A percentile compares a stretch with the other conserved stretches of the same genome.
phyloP scores from a whole-genome alignment of 2,797 vertebrate species.

The Pseudochirops corinnae region DNA sequence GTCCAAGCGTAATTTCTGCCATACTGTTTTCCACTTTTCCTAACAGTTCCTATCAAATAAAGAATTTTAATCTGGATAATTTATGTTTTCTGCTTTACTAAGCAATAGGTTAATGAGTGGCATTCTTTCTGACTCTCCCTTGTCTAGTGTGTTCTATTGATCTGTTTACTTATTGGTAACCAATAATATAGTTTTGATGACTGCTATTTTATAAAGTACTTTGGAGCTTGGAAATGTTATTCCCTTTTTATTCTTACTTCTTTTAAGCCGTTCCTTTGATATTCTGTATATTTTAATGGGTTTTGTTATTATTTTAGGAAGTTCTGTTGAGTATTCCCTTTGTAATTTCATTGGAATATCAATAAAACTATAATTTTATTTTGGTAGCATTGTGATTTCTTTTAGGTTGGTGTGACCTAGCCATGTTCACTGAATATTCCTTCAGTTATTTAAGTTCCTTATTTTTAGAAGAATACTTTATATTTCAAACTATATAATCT shows the following conservation, averaged over 20 bases:
- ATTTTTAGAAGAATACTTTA: background rate
- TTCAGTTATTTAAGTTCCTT: background rate
- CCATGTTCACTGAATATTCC: background rate
- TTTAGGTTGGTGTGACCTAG: background rate
- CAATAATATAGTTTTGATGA: background rate
- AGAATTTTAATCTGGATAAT: background rate
- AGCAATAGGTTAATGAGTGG: background rate
- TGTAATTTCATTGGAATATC: background rate
- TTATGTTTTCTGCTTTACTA: background rate
- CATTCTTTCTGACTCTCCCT: background rate
- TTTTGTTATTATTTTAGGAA: background rate
- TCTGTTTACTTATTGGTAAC: background rate
- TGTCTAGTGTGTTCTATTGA: background rate
- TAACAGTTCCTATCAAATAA: background rate
- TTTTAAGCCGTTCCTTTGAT: background rate
- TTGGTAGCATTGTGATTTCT: background rate
- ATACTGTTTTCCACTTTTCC: background rate
- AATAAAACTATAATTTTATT: background rate
- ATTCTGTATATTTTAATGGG: background rate
- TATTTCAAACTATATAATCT: background rate
- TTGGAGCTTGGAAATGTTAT: background rate
- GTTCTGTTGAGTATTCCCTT: background rate
- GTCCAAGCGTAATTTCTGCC: background rate
- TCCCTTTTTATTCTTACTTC: background rate
- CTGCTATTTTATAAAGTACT: background rate